Evolutionary conservation across 1,140 invertebrate genomes (phyloP).

Genomic region (Calosoma granatense): DNA sequence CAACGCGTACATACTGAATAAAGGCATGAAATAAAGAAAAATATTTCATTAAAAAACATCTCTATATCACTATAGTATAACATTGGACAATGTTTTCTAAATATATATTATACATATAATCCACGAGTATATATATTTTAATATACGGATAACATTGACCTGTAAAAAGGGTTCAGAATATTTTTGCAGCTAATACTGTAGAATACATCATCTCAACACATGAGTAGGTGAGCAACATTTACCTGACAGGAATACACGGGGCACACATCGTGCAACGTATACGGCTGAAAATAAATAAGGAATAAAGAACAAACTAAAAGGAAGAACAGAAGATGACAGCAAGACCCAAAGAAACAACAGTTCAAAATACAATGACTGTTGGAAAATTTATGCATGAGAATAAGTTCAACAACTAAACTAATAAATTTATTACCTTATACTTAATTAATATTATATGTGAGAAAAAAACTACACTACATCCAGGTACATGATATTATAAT

Average conservation of each 20-base stretch:
- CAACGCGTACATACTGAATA: no score
- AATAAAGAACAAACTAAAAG: background rate
- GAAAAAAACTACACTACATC: no score
- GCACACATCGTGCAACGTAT: background rate
- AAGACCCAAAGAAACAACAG: background rate
- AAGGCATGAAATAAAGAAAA: no score
- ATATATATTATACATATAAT: no score
- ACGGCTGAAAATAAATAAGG: background rate
- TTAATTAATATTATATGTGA: background rate
- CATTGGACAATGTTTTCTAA: no score
- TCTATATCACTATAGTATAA: no score
- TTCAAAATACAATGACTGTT: background rate
- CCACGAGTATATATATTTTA: background rate
- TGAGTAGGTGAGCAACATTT: background rate
- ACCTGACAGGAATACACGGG: background rate
- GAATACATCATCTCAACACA: background rate
- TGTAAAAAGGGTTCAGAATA: no score
- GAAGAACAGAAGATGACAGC: background rate
- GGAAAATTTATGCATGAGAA: background rate
- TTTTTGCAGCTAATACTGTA: background rate
- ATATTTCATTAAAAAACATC: no score
- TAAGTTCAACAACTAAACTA: background rate
- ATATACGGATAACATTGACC: background rate
- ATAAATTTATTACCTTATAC: background rate
- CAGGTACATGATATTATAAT: background rate